Conservation (phyloP, 1,140 invertebrate species). For the Hypothenemus hampei region DNA sequence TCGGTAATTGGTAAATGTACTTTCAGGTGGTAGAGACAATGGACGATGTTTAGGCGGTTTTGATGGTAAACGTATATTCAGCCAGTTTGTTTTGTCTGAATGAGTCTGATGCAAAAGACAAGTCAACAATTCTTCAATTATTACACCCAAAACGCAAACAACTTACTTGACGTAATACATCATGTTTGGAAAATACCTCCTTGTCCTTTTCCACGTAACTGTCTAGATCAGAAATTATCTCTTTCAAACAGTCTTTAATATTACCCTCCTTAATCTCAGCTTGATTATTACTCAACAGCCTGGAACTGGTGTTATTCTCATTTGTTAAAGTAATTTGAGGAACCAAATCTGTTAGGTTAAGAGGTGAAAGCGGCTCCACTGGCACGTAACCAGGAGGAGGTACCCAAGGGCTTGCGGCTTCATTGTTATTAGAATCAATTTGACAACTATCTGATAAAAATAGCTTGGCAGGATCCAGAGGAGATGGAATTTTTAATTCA, state of each 20-base stretch:
- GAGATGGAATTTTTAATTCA: slow-evolving; percentile 2
- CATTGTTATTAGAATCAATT: slow-evolving; percentile 19
- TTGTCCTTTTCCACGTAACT: slow-evolving; percentile 48
- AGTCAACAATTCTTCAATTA: too few relatives aligned
- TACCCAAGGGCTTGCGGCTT: slow-evolving; percentile 1
- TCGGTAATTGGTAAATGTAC: slow-evolving; percentile 4
- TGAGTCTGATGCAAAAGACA: too few relatives aligned
- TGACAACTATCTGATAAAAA: not conserved
- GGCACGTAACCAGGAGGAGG: slow-evolving; percentile 27
- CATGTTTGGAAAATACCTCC: slow-evolving; percentile 35
- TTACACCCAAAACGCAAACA: too few relatives aligned
- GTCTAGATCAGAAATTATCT: slow-evolving; percentile 59
- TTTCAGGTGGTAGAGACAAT: slow-evolving; percentile 28
- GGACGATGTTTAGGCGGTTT: slow-evolving; percentile 31
- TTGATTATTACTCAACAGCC: slow-evolving; percentile 3
- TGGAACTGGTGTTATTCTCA: slow-evolving; percentile 3
- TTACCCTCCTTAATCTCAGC: slow-evolving; percentile 51
- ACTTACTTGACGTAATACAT: slow-evolving; percentile 14
- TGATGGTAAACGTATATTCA: slow-evolving; percentile 14
- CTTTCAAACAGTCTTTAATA: slow-evolving; percentile 54
- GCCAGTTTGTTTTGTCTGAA: too few relatives aligned
- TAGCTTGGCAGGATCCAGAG: not conserved
- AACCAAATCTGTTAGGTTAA: slow-evolving; percentile 22
- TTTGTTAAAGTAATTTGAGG: slow-evolving; percentile 21
- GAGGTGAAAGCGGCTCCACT: slow-evolving; percentile 28